A percentile compares a stretch with the other conserved stretches of the same genome.
Evolutionary conservation across 2,888 invertebrate genomes (phyloP).

Genomic region (Villa cingulata): DNA sequence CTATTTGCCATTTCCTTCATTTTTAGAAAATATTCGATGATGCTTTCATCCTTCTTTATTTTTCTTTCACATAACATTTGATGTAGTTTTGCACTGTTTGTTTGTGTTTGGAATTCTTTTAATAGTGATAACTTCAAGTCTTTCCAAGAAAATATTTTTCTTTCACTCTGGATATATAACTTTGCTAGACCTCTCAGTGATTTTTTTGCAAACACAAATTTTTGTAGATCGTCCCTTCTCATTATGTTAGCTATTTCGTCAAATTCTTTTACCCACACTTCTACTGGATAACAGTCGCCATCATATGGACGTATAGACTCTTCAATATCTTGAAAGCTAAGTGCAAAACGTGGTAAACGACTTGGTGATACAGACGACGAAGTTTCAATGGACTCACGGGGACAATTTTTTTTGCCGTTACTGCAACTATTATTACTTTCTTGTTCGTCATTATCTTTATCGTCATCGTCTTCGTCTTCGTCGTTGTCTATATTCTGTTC

Average conservation of each 20-base stretch:
- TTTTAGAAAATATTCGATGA: background rate
- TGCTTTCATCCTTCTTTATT: background rate
- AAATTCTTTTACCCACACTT: background rate
- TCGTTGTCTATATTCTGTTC: too few species aligned
- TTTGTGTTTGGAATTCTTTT: background rate
- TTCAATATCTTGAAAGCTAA: background rate
- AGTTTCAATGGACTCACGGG: background rate
- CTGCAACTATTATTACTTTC: background rate
- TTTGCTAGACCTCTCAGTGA: background rate
- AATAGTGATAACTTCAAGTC: background rate
- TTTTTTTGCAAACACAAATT: background rate
- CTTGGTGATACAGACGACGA: too few species aligned
- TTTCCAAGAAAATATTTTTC: background rate
- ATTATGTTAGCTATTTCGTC: background rate
- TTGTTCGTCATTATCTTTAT: too few species aligned
- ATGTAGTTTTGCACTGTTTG: conserved; percentile 1
- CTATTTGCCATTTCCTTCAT: background rate
- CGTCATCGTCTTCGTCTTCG: too few species aligned
- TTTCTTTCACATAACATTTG: background rate
- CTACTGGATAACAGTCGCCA: background rate
- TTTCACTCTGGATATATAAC: background rate
- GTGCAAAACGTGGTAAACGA: background rate
- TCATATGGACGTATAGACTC: background rate
- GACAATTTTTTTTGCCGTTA: background rate
- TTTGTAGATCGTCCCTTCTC: background rate